Evolutionary conservation across 64 coral and sea anemone genomes (phyloP).

Genomic region (Montipora efflorescens): DNA sequence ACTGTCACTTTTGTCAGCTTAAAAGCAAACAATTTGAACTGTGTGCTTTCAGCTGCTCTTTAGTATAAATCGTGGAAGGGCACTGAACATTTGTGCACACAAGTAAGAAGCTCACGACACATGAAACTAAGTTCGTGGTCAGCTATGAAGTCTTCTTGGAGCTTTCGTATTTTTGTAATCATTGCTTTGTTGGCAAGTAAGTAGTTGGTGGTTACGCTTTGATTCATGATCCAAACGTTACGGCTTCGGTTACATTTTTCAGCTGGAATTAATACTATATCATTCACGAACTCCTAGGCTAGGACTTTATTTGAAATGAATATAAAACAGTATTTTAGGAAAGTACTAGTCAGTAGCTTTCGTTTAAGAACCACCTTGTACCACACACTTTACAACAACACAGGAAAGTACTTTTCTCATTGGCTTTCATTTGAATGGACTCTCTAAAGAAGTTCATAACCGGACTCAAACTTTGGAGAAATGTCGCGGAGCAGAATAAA

Average conservation of each 20-base stretch:
- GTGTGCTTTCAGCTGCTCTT: constrained; percentile 8
- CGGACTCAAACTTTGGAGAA: too few relatives aligned
- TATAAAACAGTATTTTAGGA: neutral
- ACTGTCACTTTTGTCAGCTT: constrained; percentile 7
- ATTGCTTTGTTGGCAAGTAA: constrained; percentile 9
- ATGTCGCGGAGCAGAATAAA: too few relatives aligned
- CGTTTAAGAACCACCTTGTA: neutral
- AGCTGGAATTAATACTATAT: too few relatives aligned
- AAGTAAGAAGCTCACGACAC: neutral
- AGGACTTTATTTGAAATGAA: too few relatives aligned
- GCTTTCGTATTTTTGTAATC: neutral
- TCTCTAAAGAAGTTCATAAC: too few relatives aligned
- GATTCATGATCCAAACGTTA: neutral
- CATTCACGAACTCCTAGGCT: too few relatives aligned
- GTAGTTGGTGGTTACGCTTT: neutral
- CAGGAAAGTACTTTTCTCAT: neutral
- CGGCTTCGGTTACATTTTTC: too few relatives aligned
- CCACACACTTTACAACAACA: too few relatives aligned
- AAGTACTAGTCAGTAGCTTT: neutral
- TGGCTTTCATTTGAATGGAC: too few relatives aligned
- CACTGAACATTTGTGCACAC: neutral
- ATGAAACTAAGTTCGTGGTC: neutral
- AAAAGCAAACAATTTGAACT: constrained; percentile 26
- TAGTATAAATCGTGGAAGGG: neutral
- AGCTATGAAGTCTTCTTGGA: neutral